These are phyloP conservation scores for Zaprionus lineosus DNA, from an alignment of 2,888 invertebrate genomes.

Conservation along the genomic window DNA sequence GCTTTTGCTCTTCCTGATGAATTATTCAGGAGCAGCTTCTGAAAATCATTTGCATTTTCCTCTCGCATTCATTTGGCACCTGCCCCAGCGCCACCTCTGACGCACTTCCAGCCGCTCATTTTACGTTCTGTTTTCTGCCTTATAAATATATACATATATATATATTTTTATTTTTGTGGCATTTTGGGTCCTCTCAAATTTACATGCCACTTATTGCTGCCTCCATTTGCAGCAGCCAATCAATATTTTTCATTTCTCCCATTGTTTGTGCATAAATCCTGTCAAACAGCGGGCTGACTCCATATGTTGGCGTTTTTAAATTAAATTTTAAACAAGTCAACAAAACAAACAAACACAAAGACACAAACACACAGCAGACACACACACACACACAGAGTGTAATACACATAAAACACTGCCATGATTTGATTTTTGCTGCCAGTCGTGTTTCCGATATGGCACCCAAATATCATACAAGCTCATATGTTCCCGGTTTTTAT, in stretches of 20 bases:
- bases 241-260: constrained; percentile 24
- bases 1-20: too few relatives aligned
- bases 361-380: constrained; percentile 17
- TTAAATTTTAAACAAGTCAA: constrained; percentile 21
- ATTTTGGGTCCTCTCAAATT: constrained; percentile 43
- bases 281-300: constrained; percentile 8
- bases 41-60: constrained; percentile 46
- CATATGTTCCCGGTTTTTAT: constrained; percentile 16
- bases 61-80: constrained; percentile 56
- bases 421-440: not conserved
- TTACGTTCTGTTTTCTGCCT: not conserved
- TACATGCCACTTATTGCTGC: constrained; percentile 61
- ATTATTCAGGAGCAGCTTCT: constrained; percentile 63
- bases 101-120: not conserved
- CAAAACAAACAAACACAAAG: constrained; percentile 7
- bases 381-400: too few relatives aligned
- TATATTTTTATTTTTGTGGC: constrained; percentile 6
- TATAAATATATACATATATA: not conserved
- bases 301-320: constrained; percentile 38
- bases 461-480: constrained; percentile 33
- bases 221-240: constrained; percentile 46
- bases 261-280: constrained; percentile 22
- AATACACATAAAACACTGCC: not conserved
- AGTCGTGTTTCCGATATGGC: constrained; percentile 16
- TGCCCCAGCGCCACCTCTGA: constrained; percentile 15